Base-by-base conservation (phyloP, 1,140 invertebrate genomes). In the Pseudomyrmex concolor region DNA sequence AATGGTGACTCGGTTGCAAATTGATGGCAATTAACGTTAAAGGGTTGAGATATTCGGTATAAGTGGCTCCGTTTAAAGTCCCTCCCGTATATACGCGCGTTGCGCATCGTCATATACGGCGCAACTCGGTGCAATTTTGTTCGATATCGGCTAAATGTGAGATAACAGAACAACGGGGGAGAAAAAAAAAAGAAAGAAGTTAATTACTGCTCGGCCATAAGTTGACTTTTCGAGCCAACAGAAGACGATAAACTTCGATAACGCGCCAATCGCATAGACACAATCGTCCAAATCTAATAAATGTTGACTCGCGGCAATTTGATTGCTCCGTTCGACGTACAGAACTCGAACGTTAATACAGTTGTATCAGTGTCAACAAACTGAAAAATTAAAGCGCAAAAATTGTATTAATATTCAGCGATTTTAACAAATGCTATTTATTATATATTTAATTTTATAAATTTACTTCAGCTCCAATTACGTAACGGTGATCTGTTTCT, bases 1-100 rank as follows among this genome's bases (percentile, higher is more conserved):
- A 80, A 80, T 48, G 54, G 2, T 17, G 17, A 5, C 4, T 60
- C 66, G 54, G 64, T 59, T 34, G 54, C 66, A n/a, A 80, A 80
- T 80, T 80, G 76, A 70, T 13, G 76, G n/a, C 71, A 80, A 80
- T 80, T 80, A 80, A 71, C 8, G 76, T 80, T 80, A 80, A 80
- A 55, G 66, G 76, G 66, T 71, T 71, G 66, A 80, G 66, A 54
- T 70, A 80, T 80, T 80, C 43, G 76, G 76, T 25, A 57, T 59
- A 80, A 80, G 76, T 80, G 76, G 76, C 76, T 80, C 43, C 76
- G 54, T 80, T 80, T 80, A 80, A 34, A 80, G 54, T 80, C 76
- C 76, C 76, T 80, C 34, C 34, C 76, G 66, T 22, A 12, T 55
- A 59, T 34, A 70, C 51, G 66, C 74, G 62, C 34, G 34, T 22